Evolutionary conservation across 92 coral and sea anemone species (phyloP), one percentile per base, ranked within the genome.

Genomic region (Epizoanthus rinbou): DNA sequence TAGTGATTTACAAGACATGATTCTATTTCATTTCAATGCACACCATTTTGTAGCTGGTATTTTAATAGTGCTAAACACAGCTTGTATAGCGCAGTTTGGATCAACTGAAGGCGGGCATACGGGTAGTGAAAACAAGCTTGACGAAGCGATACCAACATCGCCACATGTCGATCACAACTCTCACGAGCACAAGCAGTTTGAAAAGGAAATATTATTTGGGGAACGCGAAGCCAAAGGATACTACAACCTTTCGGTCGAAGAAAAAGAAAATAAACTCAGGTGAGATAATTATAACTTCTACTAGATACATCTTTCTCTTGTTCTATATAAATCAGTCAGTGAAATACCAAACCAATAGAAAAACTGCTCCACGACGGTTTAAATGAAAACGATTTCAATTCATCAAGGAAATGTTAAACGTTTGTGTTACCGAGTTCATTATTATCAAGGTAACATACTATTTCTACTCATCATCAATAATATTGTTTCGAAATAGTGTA

Each of bases 181-280:
- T 24, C 85, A 90, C 56, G 80, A 76, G 35, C 93, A 90, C 37
- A 73, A 56, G 37, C 86, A 87, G 41, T 83, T 82, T 71, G 93
- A 90, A 73, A 84, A 80, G 35, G 63, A 82, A 37, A 81, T 90
- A 19, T 58, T 90, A 47, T 66, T 90, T 18, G 93, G 93, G 24
- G 92, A 86, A 21, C 37, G 21, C 19, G 89, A 89, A 45, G 83
- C 87, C 9, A 73, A 68, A 16, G 87, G 76, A 18, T 86, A 89
- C 53, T 52, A 86, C 25, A 11, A 21, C 7, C 78, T 89, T 11
- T 69, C 90, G 18, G 64, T 81, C 33, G 58, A 76, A 64, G 88
- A 90, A 41, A 86, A 78, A 71, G 83, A 79, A 10, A 28, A 45
- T 53, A 83, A 80, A 67, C 63, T 89, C 37, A 63, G 89, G 92